phyloP scores from a whole-genome alignment of 2,888 invertebrate species.

The Tetranychus truncatus region DNA sequence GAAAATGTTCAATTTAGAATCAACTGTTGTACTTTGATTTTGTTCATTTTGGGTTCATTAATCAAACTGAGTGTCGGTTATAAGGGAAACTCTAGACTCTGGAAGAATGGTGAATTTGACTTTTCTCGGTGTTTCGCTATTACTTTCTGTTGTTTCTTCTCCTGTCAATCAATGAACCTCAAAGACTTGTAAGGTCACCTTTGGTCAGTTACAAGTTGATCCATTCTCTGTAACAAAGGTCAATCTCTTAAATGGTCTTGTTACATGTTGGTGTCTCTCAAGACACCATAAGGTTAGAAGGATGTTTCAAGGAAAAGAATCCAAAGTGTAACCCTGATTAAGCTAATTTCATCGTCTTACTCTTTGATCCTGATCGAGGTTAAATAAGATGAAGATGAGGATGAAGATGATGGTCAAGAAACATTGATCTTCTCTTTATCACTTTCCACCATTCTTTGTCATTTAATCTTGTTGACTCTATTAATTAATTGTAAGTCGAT shows the following conservation, averaged over 20 bases:
- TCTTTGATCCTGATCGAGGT: neutral
- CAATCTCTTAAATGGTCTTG: too few species aligned
- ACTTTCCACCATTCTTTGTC: neutral
- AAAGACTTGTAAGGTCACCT: neutral
- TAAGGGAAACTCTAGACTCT: too few species aligned
- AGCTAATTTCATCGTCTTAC: neutral
- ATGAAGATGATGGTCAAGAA: neutral
- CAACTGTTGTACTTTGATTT: too few species aligned
- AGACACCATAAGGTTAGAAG: neutral
- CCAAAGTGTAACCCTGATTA: neutral
- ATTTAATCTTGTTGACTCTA: neutral
- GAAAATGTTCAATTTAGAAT: too few species aligned
- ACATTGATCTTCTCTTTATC: slow-evolving; percentile 1
- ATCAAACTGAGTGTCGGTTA: too few species aligned
- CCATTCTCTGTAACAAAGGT: too few species aligned
- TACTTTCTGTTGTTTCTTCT: neutral
- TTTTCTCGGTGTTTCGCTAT: neutral
- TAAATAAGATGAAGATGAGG: neutral
- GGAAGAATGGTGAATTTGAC: neutral
- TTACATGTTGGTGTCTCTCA: neutral
- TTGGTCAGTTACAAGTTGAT: neutral
- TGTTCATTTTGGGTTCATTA: too few species aligned
- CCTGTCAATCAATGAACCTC: neutral
- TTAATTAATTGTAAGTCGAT: neutral
- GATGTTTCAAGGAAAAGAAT: neutral